Evolutionary conservation across 2,797 vertebrate species (phyloP).

Genomic region (Microtus agrestis): DNA sequence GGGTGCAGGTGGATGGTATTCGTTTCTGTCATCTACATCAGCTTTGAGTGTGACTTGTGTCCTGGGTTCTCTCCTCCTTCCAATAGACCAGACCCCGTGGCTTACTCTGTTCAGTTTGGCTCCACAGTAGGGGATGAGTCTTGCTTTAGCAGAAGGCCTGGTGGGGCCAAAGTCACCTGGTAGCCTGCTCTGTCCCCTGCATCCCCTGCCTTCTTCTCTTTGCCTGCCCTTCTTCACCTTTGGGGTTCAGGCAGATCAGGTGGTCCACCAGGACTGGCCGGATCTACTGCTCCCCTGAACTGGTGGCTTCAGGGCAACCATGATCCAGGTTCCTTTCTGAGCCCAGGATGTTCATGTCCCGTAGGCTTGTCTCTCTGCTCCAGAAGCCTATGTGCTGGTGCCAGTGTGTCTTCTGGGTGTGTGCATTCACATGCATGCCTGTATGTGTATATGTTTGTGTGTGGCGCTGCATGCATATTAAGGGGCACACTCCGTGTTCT

Average conservation of each 20-base stretch:
- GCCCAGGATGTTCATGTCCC: background rate
- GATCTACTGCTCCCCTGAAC: background rate
- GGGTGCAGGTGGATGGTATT: background rate
- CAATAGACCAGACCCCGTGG: background rate
- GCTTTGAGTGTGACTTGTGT: background rate
- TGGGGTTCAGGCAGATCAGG: background rate
- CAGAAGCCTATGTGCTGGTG: fast-evolving
- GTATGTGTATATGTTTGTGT: background rate
- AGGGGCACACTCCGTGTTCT: background rate
- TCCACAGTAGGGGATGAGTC: background rate
- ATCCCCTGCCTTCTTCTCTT: background rate
- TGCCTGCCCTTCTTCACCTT: background rate
- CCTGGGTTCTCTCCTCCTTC: background rate
- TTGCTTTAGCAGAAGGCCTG: background rate
- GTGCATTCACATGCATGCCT: background rate
- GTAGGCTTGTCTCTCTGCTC: background rate
- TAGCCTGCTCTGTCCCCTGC: background rate
- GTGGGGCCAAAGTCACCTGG: background rate
- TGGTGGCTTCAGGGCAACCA: background rate
- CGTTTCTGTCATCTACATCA: background rate
- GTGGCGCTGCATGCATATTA: background rate
- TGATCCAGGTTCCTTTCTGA: background rate
- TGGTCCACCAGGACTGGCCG: too few species aligned
- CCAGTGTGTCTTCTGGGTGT: background rate
- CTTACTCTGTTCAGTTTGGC: background rate